Evolutionary conservation across 2,888 invertebrate genomes (phyloP).

Genomic region (Sepiola atlantica): DNA sequence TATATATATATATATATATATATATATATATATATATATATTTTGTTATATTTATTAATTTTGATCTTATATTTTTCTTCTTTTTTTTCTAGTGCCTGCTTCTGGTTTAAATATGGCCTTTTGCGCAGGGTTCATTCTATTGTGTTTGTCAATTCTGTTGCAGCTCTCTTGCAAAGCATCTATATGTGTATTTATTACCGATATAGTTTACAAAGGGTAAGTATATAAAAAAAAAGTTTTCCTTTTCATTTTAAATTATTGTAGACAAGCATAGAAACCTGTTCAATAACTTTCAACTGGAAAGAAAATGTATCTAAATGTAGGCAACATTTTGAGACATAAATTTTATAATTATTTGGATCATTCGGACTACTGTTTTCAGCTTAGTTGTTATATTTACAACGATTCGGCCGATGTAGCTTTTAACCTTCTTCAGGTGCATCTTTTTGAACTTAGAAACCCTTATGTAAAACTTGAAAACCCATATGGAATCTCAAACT

Average conservation of each 20-base stretch:
- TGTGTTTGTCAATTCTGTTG: conserved; percentile 59
- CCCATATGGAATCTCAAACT: no score
- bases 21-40: neutral
- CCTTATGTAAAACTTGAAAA: no score
- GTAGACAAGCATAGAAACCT: no score
- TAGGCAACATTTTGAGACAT: no score
- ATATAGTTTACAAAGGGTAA: conserved; percentile 63
- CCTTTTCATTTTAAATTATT: neutral
- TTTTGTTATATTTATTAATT: neutral
- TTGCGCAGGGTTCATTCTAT: conserved; percentile 57
- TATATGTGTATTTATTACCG: conserved; percentile 63
- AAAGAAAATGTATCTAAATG: no score
- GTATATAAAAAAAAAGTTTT: conserved; percentile 32
- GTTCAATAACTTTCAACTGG: no score
- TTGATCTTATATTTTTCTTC: neutral
- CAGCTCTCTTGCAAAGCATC: conserved; percentile 59
- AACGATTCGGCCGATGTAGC: no score
- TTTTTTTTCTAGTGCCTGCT: conserved; percentile 55
- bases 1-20: neutral
- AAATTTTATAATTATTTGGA: no score
- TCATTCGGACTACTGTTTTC: no score
- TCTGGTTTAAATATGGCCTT: conserved; percentile 66
- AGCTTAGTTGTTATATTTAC: no score
- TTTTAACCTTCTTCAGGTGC: no score
- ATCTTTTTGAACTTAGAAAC: no score